Conservation (phyloP, 2,113 vertebrate species). For the Ctenomys sociabilis region DNA sequence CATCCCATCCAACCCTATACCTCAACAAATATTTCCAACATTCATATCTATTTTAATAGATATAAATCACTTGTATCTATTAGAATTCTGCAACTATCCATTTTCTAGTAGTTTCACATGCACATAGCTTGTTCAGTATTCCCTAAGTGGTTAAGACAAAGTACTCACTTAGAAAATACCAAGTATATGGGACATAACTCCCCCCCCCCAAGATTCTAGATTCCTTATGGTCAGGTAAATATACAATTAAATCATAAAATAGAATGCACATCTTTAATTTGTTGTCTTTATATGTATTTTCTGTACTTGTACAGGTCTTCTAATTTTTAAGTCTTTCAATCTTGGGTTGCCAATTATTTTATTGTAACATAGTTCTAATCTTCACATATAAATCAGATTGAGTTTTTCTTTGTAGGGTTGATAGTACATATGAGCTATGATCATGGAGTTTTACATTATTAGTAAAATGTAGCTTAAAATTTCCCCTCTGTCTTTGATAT, state of each 20-base stretch:
- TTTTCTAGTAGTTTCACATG: background rate
- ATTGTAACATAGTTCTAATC: constrained; percentile 17
- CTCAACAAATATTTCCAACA: constrained; percentile 55
- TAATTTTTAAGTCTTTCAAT: background rate
- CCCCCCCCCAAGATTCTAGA: background rate
- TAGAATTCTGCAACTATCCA: constrained; percentile 42
- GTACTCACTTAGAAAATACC: background rate
- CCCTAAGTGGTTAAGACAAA: background rate
- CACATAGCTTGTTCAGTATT: background rate
- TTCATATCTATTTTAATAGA: too few species aligned
- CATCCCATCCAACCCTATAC: constrained; percentile 12
- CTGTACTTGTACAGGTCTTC: background rate
- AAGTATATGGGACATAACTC: background rate
- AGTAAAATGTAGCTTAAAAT: background rate
- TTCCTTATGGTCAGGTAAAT: background rate
- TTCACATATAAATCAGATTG: constrained; percentile 17
- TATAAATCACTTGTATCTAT: constrained; percentile 63
- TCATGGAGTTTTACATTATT: background rate
- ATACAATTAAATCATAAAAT: constrained; percentile 8
- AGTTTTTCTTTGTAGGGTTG: constrained; percentile 9
- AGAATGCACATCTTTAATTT: background rate
- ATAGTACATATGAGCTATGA: background rate
- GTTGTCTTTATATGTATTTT: constrained; percentile 6
- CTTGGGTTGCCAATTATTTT: background rate
- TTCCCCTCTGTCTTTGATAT: background rate